phyloP scores from a whole-genome alignment of 1,140 invertebrate species.

The Cardiocondyla obscurior region DNA sequence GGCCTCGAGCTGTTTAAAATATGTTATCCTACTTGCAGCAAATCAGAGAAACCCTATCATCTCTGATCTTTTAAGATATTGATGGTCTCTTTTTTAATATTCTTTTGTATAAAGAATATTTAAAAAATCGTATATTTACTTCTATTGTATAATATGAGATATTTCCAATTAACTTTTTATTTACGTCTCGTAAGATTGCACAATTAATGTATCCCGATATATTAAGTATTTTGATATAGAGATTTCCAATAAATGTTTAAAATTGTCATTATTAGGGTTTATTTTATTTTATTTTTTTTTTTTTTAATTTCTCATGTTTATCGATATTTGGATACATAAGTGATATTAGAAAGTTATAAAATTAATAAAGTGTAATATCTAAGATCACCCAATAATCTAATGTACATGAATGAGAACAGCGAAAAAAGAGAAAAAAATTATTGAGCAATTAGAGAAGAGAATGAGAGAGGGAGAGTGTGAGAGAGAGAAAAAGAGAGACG shows the following conservation, averaged over 20 bases:
- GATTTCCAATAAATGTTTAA: constrained; percentile 41
- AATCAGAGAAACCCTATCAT: constrained; percentile 32
- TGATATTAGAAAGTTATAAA: constrained; percentile 65
- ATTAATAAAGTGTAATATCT: constrained; percentile 55
- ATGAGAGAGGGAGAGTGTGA: neutral
- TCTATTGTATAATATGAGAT: constrained; percentile 31
- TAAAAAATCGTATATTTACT: constrained; percentile 28
- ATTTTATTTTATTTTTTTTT: constrained; percentile 46
- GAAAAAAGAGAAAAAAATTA: constrained; percentile 53
- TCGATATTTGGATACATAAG: constrained; percentile 60
- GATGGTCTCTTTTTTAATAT: constrained; percentile 39
- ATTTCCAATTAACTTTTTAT: constrained; percentile 28
- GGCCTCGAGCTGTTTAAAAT: constrained; percentile 32
- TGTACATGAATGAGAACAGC: constrained; percentile 61
- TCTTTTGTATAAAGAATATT: constrained; percentile 38
- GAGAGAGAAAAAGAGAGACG: neutral
- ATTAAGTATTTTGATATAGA: constrained; percentile 49
- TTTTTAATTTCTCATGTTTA: constrained; percentile 60
- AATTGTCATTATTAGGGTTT: constrained; percentile 20
- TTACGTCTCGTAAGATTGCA: constrained; percentile 35
- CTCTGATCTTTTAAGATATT: constrained; percentile 38
- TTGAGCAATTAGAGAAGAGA: constrained; percentile 49
- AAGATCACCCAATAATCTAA: constrained; percentile 52
- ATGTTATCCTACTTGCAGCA: constrained; percentile 21
- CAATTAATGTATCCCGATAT: constrained; percentile 46